Conservation (phyloP, 2,113 vertebrate species). For the Chaenocephalus aceratus region DNA sequence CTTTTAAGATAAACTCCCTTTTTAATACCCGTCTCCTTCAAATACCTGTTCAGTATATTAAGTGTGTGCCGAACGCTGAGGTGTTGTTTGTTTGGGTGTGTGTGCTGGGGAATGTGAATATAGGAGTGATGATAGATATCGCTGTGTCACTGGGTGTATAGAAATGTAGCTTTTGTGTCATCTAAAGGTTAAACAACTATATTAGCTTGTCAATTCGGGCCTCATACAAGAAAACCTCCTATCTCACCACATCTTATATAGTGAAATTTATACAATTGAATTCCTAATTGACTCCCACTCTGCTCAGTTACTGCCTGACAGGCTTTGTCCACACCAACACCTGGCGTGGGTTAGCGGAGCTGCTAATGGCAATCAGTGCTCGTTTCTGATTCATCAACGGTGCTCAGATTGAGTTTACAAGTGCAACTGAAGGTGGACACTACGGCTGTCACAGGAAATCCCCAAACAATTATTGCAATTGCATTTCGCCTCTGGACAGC, state of each 20-base stretch:
- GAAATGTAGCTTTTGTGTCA: conserved; percentile 20
- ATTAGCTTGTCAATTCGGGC: background rate
- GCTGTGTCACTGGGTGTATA: conserved; percentile 5
- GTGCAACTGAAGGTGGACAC: too few species aligned
- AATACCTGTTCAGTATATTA: conserved; percentile 37
- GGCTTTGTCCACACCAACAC: too few species aligned
- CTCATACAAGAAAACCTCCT: background rate
- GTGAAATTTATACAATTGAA: background rate
- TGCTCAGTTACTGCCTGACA: background rate
- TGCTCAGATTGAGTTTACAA: too few species aligned
- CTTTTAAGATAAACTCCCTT: conserved; percentile 43
- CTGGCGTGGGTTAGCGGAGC: too few species aligned
- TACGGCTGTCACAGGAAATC: too few species aligned
- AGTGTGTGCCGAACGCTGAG: conserved; percentile 1
- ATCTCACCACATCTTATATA: background rate
- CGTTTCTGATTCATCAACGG: too few species aligned
- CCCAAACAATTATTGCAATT: too few species aligned
- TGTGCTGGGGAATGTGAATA: conserved; percentile 30
- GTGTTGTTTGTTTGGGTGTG: conserved; percentile 11
- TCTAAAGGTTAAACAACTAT: conserved; percentile 17
- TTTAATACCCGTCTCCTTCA: conserved; percentile 32
- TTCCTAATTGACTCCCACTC: background rate
- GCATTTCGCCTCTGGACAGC: too few species aligned
- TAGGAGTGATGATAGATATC: conserved; percentile 16
- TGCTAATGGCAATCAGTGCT: too few species aligned